Evolutionary conservation across 2,888 invertebrate genomes (phyloP).

Genomic region (Orthosia cruda): DNA sequence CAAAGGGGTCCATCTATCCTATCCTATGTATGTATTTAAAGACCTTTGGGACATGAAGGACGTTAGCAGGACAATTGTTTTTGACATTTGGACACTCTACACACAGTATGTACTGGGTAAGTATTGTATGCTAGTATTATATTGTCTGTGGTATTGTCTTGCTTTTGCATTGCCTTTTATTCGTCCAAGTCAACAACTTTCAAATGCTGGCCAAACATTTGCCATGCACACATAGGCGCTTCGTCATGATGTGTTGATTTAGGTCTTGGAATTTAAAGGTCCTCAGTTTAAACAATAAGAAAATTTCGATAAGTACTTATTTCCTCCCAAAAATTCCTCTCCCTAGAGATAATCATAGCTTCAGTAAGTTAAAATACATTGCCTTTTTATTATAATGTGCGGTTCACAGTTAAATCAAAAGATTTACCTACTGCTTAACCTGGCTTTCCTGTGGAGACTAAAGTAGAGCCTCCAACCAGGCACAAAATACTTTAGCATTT

Average conservation of each 20-base stretch:
- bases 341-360: background rate
- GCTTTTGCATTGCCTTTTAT: background rate
- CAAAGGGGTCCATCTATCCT: too few relatives aligned
- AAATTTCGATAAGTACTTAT: background rate
- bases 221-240: background rate
- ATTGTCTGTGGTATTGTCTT: too few relatives aligned
- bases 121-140: too few relatives aligned
- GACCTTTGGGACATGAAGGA: background rate
- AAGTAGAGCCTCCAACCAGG: too few relatives aligned
- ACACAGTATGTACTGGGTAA: too few relatives aligned
- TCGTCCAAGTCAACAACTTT: conserved; percentile 14
- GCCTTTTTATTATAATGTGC: too few relatives aligned
- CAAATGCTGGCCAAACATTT: conserved; percentile 15
- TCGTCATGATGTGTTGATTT: background rate
- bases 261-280: background rate
- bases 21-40: background rate
- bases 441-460: too few relatives aligned
- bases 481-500: too few relatives aligned
- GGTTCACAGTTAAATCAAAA: too few relatives aligned
- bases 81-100: background rate
- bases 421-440: too few relatives aligned
- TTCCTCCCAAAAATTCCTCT: background rate
- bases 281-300: background rate
- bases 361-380: background rate
- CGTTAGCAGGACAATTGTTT: background rate